Evolutionary conservation across 2,113 vertebrate species (phyloP).

Genomic region (Lonchura striata): DNA sequence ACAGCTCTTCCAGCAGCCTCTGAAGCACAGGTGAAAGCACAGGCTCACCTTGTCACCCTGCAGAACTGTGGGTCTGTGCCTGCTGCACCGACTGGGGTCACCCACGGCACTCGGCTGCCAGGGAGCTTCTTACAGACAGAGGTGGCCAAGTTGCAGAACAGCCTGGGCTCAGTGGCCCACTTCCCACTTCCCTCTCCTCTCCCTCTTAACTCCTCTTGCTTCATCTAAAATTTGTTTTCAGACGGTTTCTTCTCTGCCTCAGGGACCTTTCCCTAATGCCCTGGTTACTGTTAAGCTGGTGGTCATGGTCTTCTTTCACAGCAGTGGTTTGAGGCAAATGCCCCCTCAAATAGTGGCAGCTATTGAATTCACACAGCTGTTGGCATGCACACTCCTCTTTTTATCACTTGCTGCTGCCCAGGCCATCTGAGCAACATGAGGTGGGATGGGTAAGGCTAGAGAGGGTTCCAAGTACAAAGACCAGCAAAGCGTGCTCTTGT

Average conservation of each 20-base stretch:
- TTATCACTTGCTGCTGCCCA: neutral
- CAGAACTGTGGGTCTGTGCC: neutral
- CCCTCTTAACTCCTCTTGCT: neutral
- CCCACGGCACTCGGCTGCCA: neutral
- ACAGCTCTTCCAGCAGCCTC: neutral
- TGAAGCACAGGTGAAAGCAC: neutral
- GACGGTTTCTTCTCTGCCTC: neutral
- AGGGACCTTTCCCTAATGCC: neutral
- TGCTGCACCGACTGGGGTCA: neutral
- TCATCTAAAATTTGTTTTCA: neutral
- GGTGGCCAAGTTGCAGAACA: neutral
- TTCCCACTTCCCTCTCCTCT: neutral
- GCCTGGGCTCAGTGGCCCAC: rapidly evolving
- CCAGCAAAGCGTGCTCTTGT: neutral
- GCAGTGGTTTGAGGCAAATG: no score
- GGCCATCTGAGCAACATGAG: neutral
- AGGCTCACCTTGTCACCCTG: rapidly evolving
- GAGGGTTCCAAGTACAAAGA: neutral
- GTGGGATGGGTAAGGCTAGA: neutral
- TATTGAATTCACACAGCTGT: no score
- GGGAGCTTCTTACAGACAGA: neutral
- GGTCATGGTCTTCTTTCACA: no score
- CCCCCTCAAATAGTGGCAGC: no score
- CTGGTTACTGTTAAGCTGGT: no score
- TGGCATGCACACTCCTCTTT: no score